Conservation (phyloP, 2,113 vertebrate species). For the Ia io region DNA sequence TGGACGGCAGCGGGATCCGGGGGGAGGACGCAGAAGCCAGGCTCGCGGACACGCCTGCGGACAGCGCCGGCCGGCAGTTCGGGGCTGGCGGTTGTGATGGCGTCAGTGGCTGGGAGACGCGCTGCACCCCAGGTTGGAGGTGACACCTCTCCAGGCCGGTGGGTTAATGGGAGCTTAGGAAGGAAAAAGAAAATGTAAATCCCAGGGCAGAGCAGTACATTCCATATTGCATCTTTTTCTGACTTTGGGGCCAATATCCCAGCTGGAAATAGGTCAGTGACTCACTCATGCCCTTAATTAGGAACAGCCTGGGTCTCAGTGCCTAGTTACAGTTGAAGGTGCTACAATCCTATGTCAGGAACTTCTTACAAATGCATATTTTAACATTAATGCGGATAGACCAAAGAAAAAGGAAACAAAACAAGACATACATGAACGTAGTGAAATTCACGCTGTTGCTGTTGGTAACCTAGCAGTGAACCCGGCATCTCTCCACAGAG, state of each 20-base stretch:
- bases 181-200: background rate
- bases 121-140: background rate
- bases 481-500: conserved; percentile 82
- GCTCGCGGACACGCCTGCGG: too few relatives aligned
- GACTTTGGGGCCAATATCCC: background rate
- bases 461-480: fast-evolving
- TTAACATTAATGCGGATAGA: too few relatives aligned
- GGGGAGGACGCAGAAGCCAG: too few relatives aligned
- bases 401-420: background rate
- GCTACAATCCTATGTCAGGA: background rate
- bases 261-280: background rate
- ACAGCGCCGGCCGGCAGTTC: too few relatives aligned
- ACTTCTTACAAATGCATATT: background rate
- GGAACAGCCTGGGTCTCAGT: background rate
- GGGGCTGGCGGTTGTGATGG: too few relatives aligned
- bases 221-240: background rate
- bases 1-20: too few relatives aligned
- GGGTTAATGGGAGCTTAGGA: background rate
- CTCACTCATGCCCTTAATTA: background rate
- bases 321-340: background rate
- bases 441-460: background rate
- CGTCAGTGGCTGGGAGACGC: background rate
- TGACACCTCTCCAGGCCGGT: background rate
- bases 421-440: fast-evolving
- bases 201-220: background rate